These are phyloP conservation scores for Aradophagus sp. DNA, from an alignment of 1,140 invertebrate species.

Conservation along the genomic window DNA sequence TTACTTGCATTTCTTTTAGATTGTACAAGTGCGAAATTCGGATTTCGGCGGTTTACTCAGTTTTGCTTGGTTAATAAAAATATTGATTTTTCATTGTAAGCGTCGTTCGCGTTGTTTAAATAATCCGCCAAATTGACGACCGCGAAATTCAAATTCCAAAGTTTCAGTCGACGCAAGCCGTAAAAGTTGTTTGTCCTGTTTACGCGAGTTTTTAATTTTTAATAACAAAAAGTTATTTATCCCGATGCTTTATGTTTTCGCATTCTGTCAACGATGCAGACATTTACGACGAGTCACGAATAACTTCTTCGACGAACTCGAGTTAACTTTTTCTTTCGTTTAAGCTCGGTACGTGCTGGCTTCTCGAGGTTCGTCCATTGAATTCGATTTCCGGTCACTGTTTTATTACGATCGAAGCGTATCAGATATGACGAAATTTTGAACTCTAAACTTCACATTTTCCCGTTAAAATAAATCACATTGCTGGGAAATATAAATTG, in stretches of 20 bases:
- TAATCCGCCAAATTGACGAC: too few species aligned
- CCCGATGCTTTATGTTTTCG: constrained; percentile 48
- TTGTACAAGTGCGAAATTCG: too few species aligned
- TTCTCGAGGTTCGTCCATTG: constrained; percentile 55
- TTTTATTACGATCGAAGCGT: constrained; percentile 52
- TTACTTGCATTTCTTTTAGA: too few species aligned
- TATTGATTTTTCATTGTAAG: too few species aligned
- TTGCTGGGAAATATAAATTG: constrained; percentile 38
- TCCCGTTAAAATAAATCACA: constrained; percentile 31
- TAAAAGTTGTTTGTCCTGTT: constrained; percentile 18
- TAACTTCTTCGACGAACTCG: constrained; percentile 55
- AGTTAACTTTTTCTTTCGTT: constrained; percentile 59
- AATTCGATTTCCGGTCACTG: constrained; percentile 59
- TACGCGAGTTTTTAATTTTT: constrained; percentile 36
- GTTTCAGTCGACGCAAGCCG: too few species aligned
- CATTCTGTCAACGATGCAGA: constrained; percentile 51
- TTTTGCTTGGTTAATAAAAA: too few species aligned
- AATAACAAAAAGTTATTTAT: constrained; percentile 53
- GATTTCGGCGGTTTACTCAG: too few species aligned
- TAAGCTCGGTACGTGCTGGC: constrained; percentile 53
- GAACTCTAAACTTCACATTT: constrained; percentile 41
- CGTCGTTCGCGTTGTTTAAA: too few species aligned
- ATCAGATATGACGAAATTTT: constrained; percentile 52
- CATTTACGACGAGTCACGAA: constrained; percentile 58
- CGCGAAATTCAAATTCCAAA: too few species aligned